Base-by-base conservation (phyloP, 2,888 invertebrate species). In the Trichacis sp. region DNA sequence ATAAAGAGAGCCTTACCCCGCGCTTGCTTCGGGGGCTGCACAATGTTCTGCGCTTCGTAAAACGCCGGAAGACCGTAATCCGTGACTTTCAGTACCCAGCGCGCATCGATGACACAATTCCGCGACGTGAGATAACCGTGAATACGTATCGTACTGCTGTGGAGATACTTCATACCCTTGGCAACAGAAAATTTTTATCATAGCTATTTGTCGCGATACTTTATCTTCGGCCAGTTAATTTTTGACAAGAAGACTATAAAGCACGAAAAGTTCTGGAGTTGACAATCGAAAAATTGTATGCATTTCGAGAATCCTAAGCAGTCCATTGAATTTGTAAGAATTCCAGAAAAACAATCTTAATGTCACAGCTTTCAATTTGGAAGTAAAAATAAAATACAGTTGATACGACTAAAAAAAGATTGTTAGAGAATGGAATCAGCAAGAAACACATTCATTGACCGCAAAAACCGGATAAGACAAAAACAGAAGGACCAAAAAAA, bases 21-120 rank as follows among this genome's bases (percentile, higher is more conserved):
- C 4, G 93, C 89, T 43, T 87, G 87, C 79, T 91, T 90, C 6
- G 86, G 83, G 1, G 89, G 86, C 1, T 87, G 87, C 6, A 88
- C 85, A 46, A 93, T 85, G 55, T 90, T 91, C 85, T 94, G 95
- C 1, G 92, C 88, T 75, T 91, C 92, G 78, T 89, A 89, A 77
- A 95, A 91, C 1, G 89, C 88, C 0, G 92, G 91, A 68, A 95
- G 85, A 3, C 96, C 96, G 84, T 95, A 97, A 86, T 97, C 97
- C 17, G 97, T 93, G 69, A 98, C 88, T 86, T 97, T 97, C 61
- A 98, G 89, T 61, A 97, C 96, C 97, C 97, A 98, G 71, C 97
- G 90, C 57, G 96, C 93, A 85, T 98, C 97, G 63, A 98, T 96
- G 43, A 96, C 93, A 86, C 97, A 97, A 86, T 95, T 96, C 66